These are phyloP conservation scores for Adelphocoris suturalis DNA, from an alignment of 2,888 invertebrate species.

Conservation along the genomic window DNA sequence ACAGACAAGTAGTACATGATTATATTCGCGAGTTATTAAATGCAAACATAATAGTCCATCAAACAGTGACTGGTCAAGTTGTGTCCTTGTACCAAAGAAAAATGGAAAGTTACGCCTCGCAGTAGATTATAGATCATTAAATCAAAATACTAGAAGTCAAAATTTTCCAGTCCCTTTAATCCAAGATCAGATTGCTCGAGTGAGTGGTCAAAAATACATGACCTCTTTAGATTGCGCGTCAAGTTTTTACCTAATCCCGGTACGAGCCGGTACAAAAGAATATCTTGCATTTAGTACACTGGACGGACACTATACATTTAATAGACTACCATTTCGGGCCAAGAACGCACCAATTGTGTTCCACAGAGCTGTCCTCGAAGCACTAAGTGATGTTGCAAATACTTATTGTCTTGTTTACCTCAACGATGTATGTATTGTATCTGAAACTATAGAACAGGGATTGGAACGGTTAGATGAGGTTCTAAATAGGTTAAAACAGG, in stretches of 20 bases:
- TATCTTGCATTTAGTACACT: background rate
- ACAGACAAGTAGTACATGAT: background rate
- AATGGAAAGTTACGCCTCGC: background rate
- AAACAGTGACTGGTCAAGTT: background rate
- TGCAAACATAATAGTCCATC: background rate
- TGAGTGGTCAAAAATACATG: background rate
- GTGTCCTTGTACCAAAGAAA: background rate
- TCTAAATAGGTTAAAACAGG: conserved; percentile 69
- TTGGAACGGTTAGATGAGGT: conserved; percentile 76
- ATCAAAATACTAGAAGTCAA: background rate
- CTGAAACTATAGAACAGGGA: too few relatives aligned
- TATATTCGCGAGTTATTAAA: background rate
- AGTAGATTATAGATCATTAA: background rate
- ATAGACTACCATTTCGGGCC: background rate
- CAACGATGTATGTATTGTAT: conserved; percentile 77
- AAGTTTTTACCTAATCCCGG: background rate
- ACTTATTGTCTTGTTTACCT: conserved; percentile 75
- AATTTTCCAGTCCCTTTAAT: background rate
- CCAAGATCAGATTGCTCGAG: background rate
- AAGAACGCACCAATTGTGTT: background rate
- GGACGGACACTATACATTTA: background rate
- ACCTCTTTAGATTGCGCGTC: background rate
- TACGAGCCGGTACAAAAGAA: background rate
- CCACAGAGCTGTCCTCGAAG: background rate
- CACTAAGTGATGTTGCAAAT: conserved; percentile 47